A percentile compares a stretch with the other conserved stretches of the same genome.
These are phyloP conservation scores for Epinephelus malabaricus DNA, from an alignment of 2,797 vertebrate genomes.

Conservation along the genomic window DNA sequence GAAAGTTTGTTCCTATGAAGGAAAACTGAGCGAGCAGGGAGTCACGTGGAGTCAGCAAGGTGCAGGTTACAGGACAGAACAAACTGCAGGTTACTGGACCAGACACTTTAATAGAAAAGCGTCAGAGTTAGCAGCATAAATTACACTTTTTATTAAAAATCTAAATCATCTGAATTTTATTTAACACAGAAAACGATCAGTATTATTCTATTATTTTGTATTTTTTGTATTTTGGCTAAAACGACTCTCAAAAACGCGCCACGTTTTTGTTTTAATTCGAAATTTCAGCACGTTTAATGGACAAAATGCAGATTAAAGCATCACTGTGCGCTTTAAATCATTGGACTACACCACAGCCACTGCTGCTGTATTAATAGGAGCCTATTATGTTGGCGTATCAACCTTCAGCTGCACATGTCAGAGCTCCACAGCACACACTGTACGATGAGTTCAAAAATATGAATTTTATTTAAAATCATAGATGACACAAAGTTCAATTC, in stretches of 20 bases:
- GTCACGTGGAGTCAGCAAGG: neutral
- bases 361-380: neutral
- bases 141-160: neutral
- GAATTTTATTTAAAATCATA: neutral
- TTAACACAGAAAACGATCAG: neutral
- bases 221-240: neutral
- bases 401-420: neutral
- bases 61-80: constrained; percentile 6
- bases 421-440: neutral
- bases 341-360: neutral
- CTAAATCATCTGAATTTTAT: neutral
- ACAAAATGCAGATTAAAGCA: neutral
- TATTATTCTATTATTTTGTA: neutral
- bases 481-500: neutral
- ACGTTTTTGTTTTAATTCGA: neutral
- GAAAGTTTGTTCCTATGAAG: constrained; percentile 34
- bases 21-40: neutral
- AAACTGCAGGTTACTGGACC: neutral
- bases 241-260: neutral
- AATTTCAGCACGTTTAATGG: neutral
- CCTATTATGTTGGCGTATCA: neutral
- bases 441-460: neutral
- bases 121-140: accelerated
- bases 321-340: neutral
- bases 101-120: no score